Evolutionary conservation across 2,888 invertebrate species (phyloP), one percentile per base, ranked within the genome.

Genomic region (Zele albiditarsus): DNA sequence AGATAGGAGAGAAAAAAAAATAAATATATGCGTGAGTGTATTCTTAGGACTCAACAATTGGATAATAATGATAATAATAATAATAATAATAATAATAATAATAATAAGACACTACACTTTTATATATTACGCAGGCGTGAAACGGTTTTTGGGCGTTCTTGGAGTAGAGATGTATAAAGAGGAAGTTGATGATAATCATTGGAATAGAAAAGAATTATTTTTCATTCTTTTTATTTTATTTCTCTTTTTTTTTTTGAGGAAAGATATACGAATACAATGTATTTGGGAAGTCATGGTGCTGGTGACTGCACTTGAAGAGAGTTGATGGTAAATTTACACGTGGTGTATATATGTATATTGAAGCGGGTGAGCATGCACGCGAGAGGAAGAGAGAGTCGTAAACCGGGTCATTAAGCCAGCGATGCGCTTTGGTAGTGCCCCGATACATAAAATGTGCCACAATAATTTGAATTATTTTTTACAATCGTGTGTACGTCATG

Each of bases 391-490:
- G 75, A 77, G 74, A 73, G 73, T 78, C 72, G 77, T 77, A 79
- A 80, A 77, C 77, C 76, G 76, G 79, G 79, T 78, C 79, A 80
- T 79, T 80, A 78, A 78, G 78, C 78, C 73, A 69, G 72, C 46
- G 68, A 71, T 46, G 16, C 75, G 75, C 62, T 23, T 66, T 46
- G 28, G 38, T 38, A 38, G 38, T 4, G 38, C 38, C 4, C 38
- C 38, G 10, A 38, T 46, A 46, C 8, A 38, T 46, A 46, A 46
- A 46, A 46, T 46, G 46, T 46, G n/a, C 46, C 46, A 46, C n/a
- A 46, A 58, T 60, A 28, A 60, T 27, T 20, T 3, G 8, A 27
- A 16, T 60, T 60, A 27, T 60, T 23, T 60, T 60, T 60, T 10
- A 14, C 58, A 60, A 25, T 25, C 20, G 6, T 8, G n/a, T 16